Base-by-base conservation (phyloP, 2,888 invertebrate genomes). In the Noctua pronuba region DNA sequence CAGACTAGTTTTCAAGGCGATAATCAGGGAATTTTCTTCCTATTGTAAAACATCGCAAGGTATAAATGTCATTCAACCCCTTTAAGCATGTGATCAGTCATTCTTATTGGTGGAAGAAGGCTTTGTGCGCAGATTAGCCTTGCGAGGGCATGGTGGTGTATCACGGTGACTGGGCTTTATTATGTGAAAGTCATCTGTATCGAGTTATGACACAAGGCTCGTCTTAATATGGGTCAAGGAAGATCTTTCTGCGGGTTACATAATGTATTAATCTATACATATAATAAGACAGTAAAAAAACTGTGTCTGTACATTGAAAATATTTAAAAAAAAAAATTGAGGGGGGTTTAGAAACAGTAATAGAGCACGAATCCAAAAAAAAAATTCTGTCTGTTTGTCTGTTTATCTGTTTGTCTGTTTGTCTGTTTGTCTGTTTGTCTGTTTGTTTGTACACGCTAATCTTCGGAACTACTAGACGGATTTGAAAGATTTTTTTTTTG, bases 41-140 rank as follows among this genome's bases (percentile, higher is more conserved):
- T 35, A 35, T 11, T 13, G 6, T 18, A 2, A 7, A 55, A 18
- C 2, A 4, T 76, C 89, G 82, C 58, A 5, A 3, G 7, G 31
- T 83, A 3, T 89, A 88, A 89, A 88, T 65, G 70, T 75, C 77
- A 68, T 67, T 58, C 46, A 75, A 92, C 90, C 91, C 91, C 91
- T 92, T 91, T 85, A 88, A 86, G 85, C 84, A 75, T 83, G 86
- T 88, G 91, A 93, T 93, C 93, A 91, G 91, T 93, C 93, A 93
- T 91, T 90, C 85, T 89, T 88, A 90, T 83, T 87, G 88, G 79
- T 79, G 83, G 73, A 78, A 75, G 79, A 82, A 83, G 78, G 82
- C 80, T 88, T 90, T 90, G 90, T 91, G 86, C 84, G 82, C 77
- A 90, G 92, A 92, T 93, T 92, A 92, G 80, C 72, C 60, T 65